These are phyloP conservation scores for Ctenicera cuprea DNA, from an alignment of 2,888 invertebrate genomes.

Conservation along the genomic window DNA sequence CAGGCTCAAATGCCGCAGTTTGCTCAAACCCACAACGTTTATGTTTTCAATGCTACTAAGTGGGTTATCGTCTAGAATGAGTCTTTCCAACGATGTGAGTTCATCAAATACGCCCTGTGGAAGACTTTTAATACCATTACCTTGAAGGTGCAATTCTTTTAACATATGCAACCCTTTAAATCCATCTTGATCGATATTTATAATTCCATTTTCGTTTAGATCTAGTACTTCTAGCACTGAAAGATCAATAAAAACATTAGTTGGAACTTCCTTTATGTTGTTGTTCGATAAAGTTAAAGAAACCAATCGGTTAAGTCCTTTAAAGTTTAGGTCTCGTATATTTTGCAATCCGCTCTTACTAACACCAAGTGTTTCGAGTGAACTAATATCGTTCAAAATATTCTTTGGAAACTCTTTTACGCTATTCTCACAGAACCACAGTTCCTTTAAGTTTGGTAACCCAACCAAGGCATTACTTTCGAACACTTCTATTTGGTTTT, in stretches of 20 bases:
- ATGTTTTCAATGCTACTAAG: neutral
- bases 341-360: neutral
- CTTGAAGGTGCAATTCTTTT: constrained; percentile 1
- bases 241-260: neutral
- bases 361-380: neutral
- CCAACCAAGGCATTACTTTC: neutral
- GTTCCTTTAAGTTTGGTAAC: constrained; percentile 2
- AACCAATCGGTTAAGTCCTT: neutral
- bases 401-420: neutral
- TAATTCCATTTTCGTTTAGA: neutral
- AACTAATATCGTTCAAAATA: neutral
- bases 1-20: neutral
- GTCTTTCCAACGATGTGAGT: neutral
- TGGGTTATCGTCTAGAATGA: neutral
- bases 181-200: neutral
- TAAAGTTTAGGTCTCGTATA: neutral
- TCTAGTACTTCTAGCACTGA: neutral
- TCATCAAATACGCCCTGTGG: neutral
- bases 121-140: neutral
- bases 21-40: neutral
- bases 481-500: neutral
- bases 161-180: neutral
- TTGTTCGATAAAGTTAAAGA: neutral
- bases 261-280: neutral
- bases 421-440: constrained; percentile 2